Base-by-base conservation (phyloP, 2,888 invertebrate genomes). In the Erynnis tages region DNA sequence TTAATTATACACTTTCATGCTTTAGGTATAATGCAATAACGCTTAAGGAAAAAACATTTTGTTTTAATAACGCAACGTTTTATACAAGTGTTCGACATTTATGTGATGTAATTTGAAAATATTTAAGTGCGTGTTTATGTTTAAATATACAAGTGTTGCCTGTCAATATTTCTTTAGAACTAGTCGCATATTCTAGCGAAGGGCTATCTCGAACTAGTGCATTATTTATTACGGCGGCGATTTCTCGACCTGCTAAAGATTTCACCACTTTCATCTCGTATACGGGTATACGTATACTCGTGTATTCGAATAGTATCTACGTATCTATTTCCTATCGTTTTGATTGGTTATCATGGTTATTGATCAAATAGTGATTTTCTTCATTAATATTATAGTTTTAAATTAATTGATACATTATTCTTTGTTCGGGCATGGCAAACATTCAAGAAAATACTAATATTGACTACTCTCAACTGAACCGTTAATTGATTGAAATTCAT, bases 221-320 rank as follows among this genome's bases (percentile, higher is more conserved):
- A 86, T 84, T 88, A 88, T 88, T 85, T 88, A 87, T 85, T 81
- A 79, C 78, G 63, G 69, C 69, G 66, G 74, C 79, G 85, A 87
- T 86, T 87, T 88, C 88, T 87, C 79, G 66, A 75, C 70, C 72
- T 65, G 74, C 75, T 72, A 67, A 62, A 80, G 85, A 84, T 88
- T 88, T 89, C 88, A 79, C 88, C 74, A 87, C 86, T 89, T 88
- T 88, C 88, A 79, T 85, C 82, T 86, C 59, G 79, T 78, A 78
- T 76, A 76, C 75, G 54, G 53, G 41, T 44, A 23, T 52, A 38
- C 8, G 14, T 32, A 21, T 44, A 32, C 32, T 10, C 4, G 27
- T 35, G 11, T 34, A 19, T 21, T 16, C 14, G 21, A 25, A 34
- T 14, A 35, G 25, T 21, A 17, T 5, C 10, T 6, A 10, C 37